A percentile compares a stretch with the other conserved stretches of the same genome.
phyloP scores from a whole-genome alignment of 2,888 invertebrate genomes.

The Hylaea fasciaria region DNA sequence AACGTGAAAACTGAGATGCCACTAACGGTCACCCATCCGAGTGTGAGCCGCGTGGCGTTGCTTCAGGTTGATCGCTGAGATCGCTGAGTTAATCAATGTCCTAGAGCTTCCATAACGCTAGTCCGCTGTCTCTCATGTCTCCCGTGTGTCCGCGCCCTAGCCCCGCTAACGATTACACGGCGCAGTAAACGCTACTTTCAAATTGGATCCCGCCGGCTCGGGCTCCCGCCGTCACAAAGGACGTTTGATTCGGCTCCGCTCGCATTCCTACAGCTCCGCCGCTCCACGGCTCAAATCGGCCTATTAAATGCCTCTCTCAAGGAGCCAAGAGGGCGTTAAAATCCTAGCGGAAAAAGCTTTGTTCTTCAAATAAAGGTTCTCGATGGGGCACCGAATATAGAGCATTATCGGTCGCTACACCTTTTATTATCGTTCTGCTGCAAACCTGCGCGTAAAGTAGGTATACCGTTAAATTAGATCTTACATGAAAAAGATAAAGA shows the following conservation, averaged over 20 bases:
- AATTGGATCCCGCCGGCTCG: conserved; percentile 63
- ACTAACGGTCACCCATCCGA: no score
- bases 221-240: conserved; percentile 29
- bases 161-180: conserved; percentile 58
- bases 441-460: background rate
- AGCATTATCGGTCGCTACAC: conserved; percentile 20
- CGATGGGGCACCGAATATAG: conserved; percentile 12
- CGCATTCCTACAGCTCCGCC: conserved; percentile 14
- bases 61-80: no score
- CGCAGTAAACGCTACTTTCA: conserved; percentile 64
- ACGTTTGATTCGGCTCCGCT: conserved; percentile 45
- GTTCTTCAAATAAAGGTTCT: conserved; percentile 32
- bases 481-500: no score
- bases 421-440: conserved; percentile 15
- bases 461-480: no score
- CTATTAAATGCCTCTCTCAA: conserved; percentile 33
- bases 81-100: no score
- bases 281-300: conserved; percentile 23
- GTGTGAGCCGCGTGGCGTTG: no score
- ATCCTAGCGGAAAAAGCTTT: conserved; percentile 31
- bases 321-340: conserved; percentile 32
- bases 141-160: conserved; percentile 29
- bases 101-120: no score
- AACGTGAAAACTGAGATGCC: no score
- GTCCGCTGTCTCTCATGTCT: background rate